phyloP scores from a whole-genome alignment of 2,888 invertebrate genomes.

The Ochropleura plecta region DNA sequence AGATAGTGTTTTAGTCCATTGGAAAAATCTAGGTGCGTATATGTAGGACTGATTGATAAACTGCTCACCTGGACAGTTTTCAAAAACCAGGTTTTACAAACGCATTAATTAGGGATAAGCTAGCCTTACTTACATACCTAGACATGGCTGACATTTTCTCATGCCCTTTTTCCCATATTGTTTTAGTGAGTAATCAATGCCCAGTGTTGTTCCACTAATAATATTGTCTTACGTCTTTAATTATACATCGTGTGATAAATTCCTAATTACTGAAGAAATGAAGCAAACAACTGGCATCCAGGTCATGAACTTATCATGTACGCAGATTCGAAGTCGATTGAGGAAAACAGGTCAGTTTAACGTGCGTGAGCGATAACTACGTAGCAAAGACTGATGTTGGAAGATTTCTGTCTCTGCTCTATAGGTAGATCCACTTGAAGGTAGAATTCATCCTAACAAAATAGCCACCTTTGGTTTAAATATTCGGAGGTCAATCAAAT shows the following conservation, averaged over 20 bases:
- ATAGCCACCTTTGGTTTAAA: too few species aligned
- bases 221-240: slow-evolving; percentile 10
- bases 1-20: slow-evolving; percentile 1
- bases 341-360: slow-evolving; percentile 47
- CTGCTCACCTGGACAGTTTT: neutral
- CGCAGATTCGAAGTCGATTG: slow-evolving; percentile 34
- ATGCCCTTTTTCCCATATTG: neutral
- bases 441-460: too few species aligned
- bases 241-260: slow-evolving; percentile 4
- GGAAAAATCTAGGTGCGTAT: neutral
- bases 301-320: slow-evolving; percentile 42
- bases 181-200: neutral
- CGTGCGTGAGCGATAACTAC: slow-evolving; percentile 12
- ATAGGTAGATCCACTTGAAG: neutral
- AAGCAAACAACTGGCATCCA: slow-evolving; percentile 30
- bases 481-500: neutral
- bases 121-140: too few species aligned
- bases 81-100: neutral
- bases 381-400: neutral
- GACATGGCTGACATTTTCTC: neutral
- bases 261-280: slow-evolving; percentile 36
- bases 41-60: neutral
- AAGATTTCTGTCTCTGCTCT: neutral
- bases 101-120: neutral
- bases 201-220: neutral